These are phyloP conservation scores for Prietella phreatophila DNA, from an alignment of 2,113 vertebrate species.

Conservation along the genomic window DNA sequence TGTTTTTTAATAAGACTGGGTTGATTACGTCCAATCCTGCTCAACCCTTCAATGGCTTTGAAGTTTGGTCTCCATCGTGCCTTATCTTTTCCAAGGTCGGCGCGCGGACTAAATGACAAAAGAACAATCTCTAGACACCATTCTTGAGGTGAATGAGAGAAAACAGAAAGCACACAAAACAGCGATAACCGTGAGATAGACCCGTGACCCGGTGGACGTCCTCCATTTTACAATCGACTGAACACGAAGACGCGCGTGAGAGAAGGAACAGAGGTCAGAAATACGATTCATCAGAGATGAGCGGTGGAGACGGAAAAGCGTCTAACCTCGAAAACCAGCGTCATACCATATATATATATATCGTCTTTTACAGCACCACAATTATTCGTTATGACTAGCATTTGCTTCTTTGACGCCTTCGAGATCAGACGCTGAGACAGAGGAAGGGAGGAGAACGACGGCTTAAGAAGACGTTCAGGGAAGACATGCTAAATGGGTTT, in stretches of 20 bases:
- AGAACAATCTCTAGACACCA: background rate
- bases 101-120: background rate
- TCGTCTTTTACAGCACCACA: background rate
- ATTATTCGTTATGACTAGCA: too few relatives aligned
- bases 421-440: background rate
- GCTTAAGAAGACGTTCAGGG: background rate
- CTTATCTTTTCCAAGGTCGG: background rate
- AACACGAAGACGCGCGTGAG: background rate
- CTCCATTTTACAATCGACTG: constrained; percentile 3
- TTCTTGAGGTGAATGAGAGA: background rate
- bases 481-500: background rate
- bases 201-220: background rate
- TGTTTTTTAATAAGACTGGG: background rate
- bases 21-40: background rate
- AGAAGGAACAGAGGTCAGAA: constrained; percentile 21
- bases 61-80: background rate
- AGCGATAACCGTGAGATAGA: background rate
- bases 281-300: constrained; percentile 8
- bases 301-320: background rate
- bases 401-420: background rate
- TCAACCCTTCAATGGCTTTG: background rate
- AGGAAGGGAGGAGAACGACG: background rate
- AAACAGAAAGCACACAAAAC: background rate
- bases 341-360: background rate
- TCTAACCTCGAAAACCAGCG: background rate